Conservation (phyloP, 2,797 vertebrate genomes). For the Meda fulgida region DNA sequence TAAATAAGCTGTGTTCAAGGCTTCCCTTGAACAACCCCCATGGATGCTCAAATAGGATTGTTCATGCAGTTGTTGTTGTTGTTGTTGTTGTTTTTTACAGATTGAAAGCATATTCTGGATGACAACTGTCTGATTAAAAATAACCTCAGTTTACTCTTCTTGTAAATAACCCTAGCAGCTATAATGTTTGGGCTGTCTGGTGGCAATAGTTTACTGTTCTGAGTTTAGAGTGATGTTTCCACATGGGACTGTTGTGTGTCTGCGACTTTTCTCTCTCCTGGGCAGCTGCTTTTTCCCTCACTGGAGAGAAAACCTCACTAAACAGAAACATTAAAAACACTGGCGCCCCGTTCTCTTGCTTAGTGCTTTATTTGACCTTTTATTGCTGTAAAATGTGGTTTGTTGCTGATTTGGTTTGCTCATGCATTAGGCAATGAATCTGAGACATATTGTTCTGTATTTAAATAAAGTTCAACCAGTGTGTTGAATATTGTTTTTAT, state of each 20-base stretch:
- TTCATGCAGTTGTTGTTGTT: not conserved
- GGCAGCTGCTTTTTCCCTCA: slow-evolving; percentile 34
- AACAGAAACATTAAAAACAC: slow-evolving; percentile 33
- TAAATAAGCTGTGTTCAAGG: not conserved
- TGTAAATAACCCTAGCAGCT: not conserved
- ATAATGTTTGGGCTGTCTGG: not conserved
- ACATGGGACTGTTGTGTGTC: slow-evolving; percentile 36
- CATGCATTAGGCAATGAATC: not conserved
- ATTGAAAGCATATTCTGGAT: not conserved
- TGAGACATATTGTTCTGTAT: not conserved
- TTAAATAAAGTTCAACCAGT: not conserved
- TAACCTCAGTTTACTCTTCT: not conserved
- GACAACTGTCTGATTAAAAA: not conserved
- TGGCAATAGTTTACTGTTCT: slow-evolving; percentile 3
- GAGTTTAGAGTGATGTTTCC: slow-evolving; percentile 33
- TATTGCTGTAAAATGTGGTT: slow-evolving; percentile 32
- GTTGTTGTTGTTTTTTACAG: not conserved
- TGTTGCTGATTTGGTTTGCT: slow-evolving; percentile 12
- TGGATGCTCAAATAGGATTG: not conserved
- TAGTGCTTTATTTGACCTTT: slow-evolving; percentile 18
- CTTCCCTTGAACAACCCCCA: not conserved
- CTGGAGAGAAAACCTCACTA: slow-evolving; percentile 44
- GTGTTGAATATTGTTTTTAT: not conserved
- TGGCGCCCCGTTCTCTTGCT: slow-evolving; percentile 18
- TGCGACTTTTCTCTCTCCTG: slow-evolving; percentile 23